A percentile compares a stretch with the other conserved stretches of the same genome.
Evolutionary conservation across 2,797 vertebrate genomes (phyloP).

Genomic region (Setipinna tenuifilis): DNA sequence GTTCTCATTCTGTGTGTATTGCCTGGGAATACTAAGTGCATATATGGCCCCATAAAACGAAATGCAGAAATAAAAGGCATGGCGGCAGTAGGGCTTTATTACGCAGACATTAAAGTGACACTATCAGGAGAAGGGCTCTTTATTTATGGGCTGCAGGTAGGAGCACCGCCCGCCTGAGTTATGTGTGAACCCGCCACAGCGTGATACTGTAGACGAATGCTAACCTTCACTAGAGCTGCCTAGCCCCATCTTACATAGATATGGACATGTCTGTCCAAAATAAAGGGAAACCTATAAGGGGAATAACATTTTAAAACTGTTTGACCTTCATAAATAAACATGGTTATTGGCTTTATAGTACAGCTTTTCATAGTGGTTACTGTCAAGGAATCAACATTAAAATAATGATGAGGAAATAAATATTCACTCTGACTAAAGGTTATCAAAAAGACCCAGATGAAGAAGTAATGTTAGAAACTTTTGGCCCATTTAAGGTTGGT

Average conservation of each 20-base stretch:
- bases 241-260: background rate
- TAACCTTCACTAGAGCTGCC: background rate
- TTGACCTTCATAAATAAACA: too few species aligned
- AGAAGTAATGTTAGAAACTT: too few species aligned
- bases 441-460: too few species aligned
- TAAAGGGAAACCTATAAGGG: background rate
- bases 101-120: conserved; percentile 47
- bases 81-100: conserved; percentile 37
- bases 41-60: background rate
- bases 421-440: too few species aligned
- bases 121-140: conserved; percentile 36
- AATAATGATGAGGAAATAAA: too few species aligned
- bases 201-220: background rate
- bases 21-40: background rate
- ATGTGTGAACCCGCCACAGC: conserved; percentile 30
- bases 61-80: background rate
- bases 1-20: background rate
- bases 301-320: too few species aligned
- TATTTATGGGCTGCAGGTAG: conserved; percentile 39
- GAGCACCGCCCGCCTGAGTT: conserved; percentile 27
- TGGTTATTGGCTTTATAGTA: too few species aligned
- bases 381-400: too few species aligned
- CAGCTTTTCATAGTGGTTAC: too few species aligned
- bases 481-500: too few species aligned
- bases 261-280: background rate